Evolutionary conservation across 2,797 vertebrate genomes (phyloP).

Genomic region (Pyrocephalus nanus): DNA sequence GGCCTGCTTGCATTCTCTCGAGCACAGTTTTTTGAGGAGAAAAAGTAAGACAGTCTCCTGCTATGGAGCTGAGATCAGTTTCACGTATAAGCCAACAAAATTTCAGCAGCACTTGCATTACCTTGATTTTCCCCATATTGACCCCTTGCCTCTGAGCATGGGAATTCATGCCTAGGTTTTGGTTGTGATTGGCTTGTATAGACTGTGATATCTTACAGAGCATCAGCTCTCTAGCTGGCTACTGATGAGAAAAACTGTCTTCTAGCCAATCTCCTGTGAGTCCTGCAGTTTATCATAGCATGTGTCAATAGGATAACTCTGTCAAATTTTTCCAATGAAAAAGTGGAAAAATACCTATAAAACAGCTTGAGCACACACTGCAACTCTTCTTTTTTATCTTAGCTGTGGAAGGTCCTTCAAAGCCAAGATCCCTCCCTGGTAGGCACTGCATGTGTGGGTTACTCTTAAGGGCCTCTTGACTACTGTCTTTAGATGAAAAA

Average conservation of each 20-base stretch:
- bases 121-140: rapidly evolving
- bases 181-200: not conserved
- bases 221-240: not conserved
- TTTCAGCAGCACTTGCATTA: not conserved
- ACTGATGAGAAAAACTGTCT: not conserved
- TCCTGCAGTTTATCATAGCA: not conserved
- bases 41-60: not conserved
- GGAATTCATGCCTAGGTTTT: not conserved
- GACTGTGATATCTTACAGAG: not conserved
- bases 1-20: not conserved
- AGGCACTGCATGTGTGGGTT: not conserved
- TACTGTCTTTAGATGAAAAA: not conserved
- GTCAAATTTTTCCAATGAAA: not conserved
- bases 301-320: not conserved
- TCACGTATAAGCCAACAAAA: not conserved
- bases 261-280: not conserved
- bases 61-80: not conserved
- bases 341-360: not conserved
- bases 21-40: not conserved
- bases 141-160: not conserved
- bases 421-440: not conserved
- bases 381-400: not conserved
- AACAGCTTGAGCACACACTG: not conserved
- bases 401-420: not conserved
- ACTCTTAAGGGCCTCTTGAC: not conserved